Conservation (phyloP, 2,888 invertebrate genomes). For the Xanthorhoe designata region DNA sequence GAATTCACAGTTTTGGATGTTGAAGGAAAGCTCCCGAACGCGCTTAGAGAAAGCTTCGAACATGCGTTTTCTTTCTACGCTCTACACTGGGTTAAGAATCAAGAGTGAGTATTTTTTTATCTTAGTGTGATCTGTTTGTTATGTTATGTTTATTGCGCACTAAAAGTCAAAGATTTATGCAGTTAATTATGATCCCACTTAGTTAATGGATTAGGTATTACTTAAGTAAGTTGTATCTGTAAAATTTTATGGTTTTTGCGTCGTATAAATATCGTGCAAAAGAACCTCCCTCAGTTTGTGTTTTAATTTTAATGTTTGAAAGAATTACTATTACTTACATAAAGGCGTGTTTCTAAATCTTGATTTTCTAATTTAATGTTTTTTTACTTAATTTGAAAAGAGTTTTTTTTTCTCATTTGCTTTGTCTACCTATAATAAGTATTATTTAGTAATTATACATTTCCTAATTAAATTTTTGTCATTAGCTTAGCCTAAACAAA, state of each 20-base stretch:
- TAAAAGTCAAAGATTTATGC: not conserved
- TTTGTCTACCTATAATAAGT: no score
- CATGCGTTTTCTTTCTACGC: slow-evolving; percentile 92
- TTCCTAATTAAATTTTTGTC: no score
- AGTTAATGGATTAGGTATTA: not conserved
- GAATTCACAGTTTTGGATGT: slow-evolving; percentile 86
- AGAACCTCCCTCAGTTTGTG: not conserved
- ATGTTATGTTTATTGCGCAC: not conserved
- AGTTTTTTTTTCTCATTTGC: no score
- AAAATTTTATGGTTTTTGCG: not conserved
- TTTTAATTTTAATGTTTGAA: no score
- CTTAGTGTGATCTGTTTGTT: not conserved
- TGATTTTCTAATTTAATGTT: no score
- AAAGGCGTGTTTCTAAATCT: no score
- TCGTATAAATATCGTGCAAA: not conserved
- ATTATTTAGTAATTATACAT: no score
- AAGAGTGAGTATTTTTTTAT: slow-evolving; percentile 82
- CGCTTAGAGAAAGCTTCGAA: slow-evolving; percentile 83
- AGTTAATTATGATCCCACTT: not conserved
- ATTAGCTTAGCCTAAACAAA: no score
- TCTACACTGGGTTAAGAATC: slow-evolving; percentile 91
- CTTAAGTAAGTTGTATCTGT: not conserved
- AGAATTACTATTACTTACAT: no score
- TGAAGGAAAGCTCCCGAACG: slow-evolving; percentile 74
- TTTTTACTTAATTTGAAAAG: no score